Evolutionary conservation across 2,888 invertebrate species (phyloP).

Genomic region (Drepana falcataria): DNA sequence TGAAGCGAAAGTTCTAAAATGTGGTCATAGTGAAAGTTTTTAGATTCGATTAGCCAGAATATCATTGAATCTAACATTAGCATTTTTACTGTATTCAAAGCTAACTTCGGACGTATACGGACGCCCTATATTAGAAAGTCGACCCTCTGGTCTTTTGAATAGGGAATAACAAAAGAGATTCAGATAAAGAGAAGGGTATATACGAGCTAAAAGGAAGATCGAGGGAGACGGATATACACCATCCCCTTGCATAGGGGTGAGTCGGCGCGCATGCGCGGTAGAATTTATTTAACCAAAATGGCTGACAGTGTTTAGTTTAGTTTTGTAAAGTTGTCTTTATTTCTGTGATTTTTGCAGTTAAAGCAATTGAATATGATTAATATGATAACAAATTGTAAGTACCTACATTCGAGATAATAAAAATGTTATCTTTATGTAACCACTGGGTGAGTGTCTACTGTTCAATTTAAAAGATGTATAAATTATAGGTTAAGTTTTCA

Average conservation of each 20-base stretch:
- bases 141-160: conserved; percentile 52
- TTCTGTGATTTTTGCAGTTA: conserved; percentile 1
- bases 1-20: no score
- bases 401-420: background rate
- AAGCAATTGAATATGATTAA: background rate
- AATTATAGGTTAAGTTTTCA: no score
- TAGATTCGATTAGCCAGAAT: no score
- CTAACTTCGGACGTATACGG: conserved; percentile 46
- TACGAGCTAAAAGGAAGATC: conserved; percentile 6
- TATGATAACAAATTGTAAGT: background rate
- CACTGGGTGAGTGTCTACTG: no score
- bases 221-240: conserved; percentile 33
- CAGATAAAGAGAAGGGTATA: conserved; percentile 27
- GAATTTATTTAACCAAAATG: conserved; percentile 64
- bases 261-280: conserved; percentile 50
- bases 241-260: conserved; percentile 53
- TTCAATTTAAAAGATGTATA: no score
- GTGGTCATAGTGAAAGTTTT: no score
- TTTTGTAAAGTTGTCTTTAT: conserved; percentile 30
- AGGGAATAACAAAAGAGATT: conserved; percentile 50
- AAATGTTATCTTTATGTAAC: no score
- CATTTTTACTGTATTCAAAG: conserved; percentile 9
- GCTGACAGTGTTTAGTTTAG: conserved; percentile 53
- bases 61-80: no score
- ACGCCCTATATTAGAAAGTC: conserved; percentile 45